Evolutionary conservation across 2,888 invertebrate species (phyloP).

Genomic region (Opisthograptis luteolata): DNA sequence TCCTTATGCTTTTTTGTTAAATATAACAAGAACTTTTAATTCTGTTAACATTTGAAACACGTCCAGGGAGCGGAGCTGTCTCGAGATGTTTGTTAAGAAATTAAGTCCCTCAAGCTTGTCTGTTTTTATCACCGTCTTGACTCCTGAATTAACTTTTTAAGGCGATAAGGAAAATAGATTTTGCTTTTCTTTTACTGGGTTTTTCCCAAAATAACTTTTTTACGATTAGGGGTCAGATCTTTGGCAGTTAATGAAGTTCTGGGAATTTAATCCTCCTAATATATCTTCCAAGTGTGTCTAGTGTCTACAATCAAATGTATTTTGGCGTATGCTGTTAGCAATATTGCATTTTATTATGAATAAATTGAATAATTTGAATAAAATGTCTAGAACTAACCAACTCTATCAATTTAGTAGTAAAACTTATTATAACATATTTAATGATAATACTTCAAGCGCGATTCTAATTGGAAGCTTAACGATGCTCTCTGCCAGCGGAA

Average conservation of each 20-base stretch:
- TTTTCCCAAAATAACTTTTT: too few species aligned
- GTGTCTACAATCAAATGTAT: too few species aligned
- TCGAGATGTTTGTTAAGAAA: background rate
- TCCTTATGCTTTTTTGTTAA: constrained; percentile 3
- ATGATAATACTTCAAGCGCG: constrained; percentile 26
- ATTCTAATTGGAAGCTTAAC: constrained; percentile 24
- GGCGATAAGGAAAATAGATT: background rate
- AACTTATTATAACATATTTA: constrained; percentile 22
- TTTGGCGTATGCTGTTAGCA: too few species aligned
- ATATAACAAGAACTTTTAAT: constrained; percentile 1
- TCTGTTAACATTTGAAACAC: constrained; percentile 5
- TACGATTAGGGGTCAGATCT: too few species aligned
- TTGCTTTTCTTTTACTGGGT: background rate
- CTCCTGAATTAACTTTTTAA: background rate
- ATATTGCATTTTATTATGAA: too few species aligned
- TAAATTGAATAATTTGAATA: too few species aligned
- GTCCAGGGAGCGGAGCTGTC: background rate
- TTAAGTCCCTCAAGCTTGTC: background rate
- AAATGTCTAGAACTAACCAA: constrained; percentile 21
- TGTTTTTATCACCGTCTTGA: background rate
- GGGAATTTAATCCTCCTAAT: too few species aligned
- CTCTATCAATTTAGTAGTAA: constrained; percentile 9
- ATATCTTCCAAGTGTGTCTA: too few species aligned
- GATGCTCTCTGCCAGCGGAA: constrained; percentile 29
- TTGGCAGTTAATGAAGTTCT: too few species aligned